A percentile compares a stretch with the other conserved stretches of the same genome.
These are phyloP conservation scores for Tetragnatha versicolor DNA, from an alignment of 1,140 invertebrate species.

Conservation along the genomic window DNA sequence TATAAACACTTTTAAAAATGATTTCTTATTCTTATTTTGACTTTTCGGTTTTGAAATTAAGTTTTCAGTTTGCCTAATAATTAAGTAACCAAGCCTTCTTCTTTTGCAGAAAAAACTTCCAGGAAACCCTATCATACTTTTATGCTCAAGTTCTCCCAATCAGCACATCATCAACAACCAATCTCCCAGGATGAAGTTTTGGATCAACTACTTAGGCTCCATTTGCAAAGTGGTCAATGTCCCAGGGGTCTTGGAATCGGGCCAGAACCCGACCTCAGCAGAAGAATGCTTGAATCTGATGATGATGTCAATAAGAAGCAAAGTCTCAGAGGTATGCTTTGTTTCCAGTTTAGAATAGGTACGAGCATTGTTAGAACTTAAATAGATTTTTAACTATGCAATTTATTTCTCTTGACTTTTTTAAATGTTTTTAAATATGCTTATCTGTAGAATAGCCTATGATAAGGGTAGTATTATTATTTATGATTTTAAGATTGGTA, in stretches of 20 bases:
- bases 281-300: slow-evolving; percentile 56
- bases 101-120: slow-evolving; percentile 73
- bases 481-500: neutral
- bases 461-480: neutral
- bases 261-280: neutral
- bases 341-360: neutral
- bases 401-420: neutral
- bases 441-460: neutral
- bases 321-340: slow-evolving; percentile 55
- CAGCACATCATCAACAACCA: slow-evolving; percentile 61
- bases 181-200: slow-evolving; percentile 73
- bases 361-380: neutral
- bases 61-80: too few species aligned
- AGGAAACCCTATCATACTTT: slow-evolving; percentile 75
- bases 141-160: slow-evolving; percentile 72
- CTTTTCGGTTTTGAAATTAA: slow-evolving; percentile 44
- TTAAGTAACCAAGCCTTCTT: too few species aligned
- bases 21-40: neutral
- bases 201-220: slow-evolving; percentile 73
- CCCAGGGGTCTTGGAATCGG: slow-evolving; percentile 30
- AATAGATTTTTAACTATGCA: neutral
- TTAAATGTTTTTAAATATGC: neutral
- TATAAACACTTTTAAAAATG: neutral
- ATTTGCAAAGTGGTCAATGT: slow-evolving; percentile 77
- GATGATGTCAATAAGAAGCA: slow-evolving; percentile 55